These are phyloP conservation scores for Actinia equina DNA, from an alignment of 64 coral and sea anemone genomes.

Conservation along the genomic window DNA sequence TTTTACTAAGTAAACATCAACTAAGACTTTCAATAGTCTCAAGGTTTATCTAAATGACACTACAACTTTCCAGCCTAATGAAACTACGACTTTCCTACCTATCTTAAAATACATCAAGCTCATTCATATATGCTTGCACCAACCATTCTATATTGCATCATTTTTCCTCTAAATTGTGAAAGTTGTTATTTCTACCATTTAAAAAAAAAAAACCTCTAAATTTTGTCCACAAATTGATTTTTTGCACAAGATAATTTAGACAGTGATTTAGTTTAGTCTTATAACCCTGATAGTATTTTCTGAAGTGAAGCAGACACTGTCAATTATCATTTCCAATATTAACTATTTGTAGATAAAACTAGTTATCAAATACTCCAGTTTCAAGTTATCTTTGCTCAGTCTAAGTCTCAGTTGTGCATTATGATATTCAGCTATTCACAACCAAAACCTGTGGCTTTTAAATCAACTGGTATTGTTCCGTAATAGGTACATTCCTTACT, in stretches of 20 bases:
- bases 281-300: not conserved
- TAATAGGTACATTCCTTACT: too few species aligned
- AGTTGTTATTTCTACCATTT: too few species aligned
- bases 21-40: not conserved
- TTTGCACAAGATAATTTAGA: not conserved
- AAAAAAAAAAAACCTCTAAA: too few species aligned
- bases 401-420: too few species aligned
- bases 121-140: slow-evolving; percentile 8
- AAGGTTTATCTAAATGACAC: not conserved
- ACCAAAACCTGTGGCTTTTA: too few species aligned
- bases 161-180: slow-evolving; percentile 1
- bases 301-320: not conserved
- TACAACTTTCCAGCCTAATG: not conserved
- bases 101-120: not conserved
- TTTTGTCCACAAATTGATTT: not conserved
- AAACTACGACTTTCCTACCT: not conserved
- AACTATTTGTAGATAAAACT: too few species aligned
- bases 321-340: too few species aligned
- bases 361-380: too few species aligned
- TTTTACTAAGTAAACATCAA: too few species aligned
- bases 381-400: too few species aligned
- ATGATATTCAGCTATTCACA: too few species aligned
- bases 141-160: not conserved
- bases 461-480: too few species aligned
- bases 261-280: not conserved